phyloP scores from a whole-genome alignment of 2,113 vertebrate genomes.

The Tachysurus vachellii region DNA sequence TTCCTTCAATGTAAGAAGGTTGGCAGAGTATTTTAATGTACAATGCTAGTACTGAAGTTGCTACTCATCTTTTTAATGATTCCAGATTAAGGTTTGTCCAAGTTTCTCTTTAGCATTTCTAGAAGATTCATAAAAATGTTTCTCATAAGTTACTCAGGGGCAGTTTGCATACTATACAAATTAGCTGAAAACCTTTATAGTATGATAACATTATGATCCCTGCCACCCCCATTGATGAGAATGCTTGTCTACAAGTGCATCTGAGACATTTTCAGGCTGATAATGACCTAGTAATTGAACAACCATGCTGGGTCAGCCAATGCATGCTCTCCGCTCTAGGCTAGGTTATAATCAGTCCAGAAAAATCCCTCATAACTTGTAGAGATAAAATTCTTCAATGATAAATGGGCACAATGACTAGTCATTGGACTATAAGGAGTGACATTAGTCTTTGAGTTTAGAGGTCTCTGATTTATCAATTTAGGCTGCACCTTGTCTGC shows the following conservation, averaged over 20 bases:
- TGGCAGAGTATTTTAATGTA: conserved; percentile 60
- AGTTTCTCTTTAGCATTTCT: background rate
- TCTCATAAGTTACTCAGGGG: background rate
- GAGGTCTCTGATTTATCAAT: background rate
- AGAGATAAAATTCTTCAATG: background rate
- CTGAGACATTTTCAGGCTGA: background rate
- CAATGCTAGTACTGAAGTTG: conserved; percentile 66
- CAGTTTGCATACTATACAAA: background rate
- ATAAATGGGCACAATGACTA: background rate
- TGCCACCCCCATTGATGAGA: background rate
- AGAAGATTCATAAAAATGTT: background rate
- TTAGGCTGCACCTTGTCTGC: background rate
- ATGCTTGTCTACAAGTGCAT: background rate
- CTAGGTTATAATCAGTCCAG: background rate
- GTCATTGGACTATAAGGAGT: background rate
- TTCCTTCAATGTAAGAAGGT: conserved; percentile 10
- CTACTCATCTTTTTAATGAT: conserved; percentile 71
- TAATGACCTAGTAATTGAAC: background rate
- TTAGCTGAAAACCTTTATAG: background rate
- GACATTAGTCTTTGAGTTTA: background rate
- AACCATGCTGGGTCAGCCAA: background rate
- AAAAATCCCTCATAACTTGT: background rate
- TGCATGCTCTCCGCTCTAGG: background rate
- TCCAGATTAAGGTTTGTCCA: conserved; percentile 60
- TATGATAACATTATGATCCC: background rate